Evolutionary conservation across 1,140 invertebrate species (phyloP), one percentile per base, ranked within the genome.

Genomic region (Octopus bimaculoides): DNA sequence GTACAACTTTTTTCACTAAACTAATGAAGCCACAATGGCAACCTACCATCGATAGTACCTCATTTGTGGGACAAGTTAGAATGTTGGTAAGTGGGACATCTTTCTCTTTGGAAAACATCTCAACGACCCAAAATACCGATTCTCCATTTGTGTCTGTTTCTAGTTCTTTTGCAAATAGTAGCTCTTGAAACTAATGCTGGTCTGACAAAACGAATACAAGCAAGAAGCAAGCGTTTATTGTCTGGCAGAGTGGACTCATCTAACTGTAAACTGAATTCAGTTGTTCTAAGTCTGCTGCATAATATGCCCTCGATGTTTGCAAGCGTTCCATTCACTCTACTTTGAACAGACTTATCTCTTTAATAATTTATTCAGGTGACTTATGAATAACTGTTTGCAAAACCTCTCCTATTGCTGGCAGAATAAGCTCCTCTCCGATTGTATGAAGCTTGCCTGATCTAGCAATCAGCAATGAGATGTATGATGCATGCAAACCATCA

Each of bases 331-430:
- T 66, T n/a, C 12, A 66, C 61, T n/a, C 61, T 66, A 0, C 61
- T 66, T 66, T 66, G 61, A 66, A 2, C 61, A 66, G 61, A 66
- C 12, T 66, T 66, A 66, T 66, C 61, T 2, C 61, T 66, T 66
- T 66, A 66, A 66, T 66, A 66, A 66, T 66, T 66, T 66, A 1
- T 12, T 66, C 61, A 3, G 61, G n/a, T 66, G 61, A 66, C 61
- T 66, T 66, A n/a, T 3, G 61, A 2, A 66, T 2, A 66, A 66
- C 61, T 41, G 1, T 66, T 1, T n/a, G 61, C 61, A 66, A n/a
- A 66, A 66, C 61, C 61, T 66, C 61, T 66, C 61, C n/a, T 66
- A 66, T n/a, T 66, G 61, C 61, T 66, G 61, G 61, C 61, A 66
- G 61, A 66, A 66, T 66, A 66, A 66, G 61, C 61, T 66, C 61